Base-by-base conservation (phyloP, 1,140 invertebrate species). In the Cataglyphis hispanica region DNA sequence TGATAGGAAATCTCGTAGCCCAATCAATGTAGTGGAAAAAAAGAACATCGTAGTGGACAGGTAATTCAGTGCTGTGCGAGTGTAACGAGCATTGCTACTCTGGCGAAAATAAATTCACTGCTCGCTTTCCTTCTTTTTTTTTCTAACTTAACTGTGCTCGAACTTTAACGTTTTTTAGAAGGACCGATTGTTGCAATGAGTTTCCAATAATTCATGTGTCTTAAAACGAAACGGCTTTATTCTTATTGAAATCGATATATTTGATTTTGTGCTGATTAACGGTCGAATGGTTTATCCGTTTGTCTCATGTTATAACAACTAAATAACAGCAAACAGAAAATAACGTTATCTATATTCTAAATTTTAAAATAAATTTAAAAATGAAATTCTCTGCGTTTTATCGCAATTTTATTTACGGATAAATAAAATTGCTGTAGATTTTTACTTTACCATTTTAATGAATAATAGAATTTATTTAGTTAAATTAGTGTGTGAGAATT, bases 41-140 rank as follows among this genome's bases (percentile, higher is more conserved):
- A 83, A 31, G 25, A 60, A 70, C 53, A 74, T 4, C 67, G 53
- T 58, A 7, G 37, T 61, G 67, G n/a, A 72, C 78, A 83, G 78
- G 78, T 83, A 83, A 83, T 83, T 74, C 25, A 83, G 67, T 60
- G 78, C 67, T 74, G 78, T 83, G 56, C 78, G 78, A 83, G 66
- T 72, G 34, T 81, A 58, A 72, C 53, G 37, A 81, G 67, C 56
- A 83, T 83, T 83, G 31, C 27, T 78, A 69, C n/a, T 81, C 72
- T 61, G 67, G n/a, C 56, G 27, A n/a, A 83, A 72, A 72, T 74
- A 63, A 60, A 83, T 60, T 72, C 37, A 83, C 53, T 40, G 25
- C 40, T 46, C 13, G 37, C 37, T 80, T 40, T 43, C 7, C 34
- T 53, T 16, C 25, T 56, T 16, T 64, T 66, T 56, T 40, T 27